Evolutionary conservation across 1,140 invertebrate genomes (phyloP), one percentile per base, ranked within the genome.

Genomic region (Acyrthosiphon pisum): DNA sequence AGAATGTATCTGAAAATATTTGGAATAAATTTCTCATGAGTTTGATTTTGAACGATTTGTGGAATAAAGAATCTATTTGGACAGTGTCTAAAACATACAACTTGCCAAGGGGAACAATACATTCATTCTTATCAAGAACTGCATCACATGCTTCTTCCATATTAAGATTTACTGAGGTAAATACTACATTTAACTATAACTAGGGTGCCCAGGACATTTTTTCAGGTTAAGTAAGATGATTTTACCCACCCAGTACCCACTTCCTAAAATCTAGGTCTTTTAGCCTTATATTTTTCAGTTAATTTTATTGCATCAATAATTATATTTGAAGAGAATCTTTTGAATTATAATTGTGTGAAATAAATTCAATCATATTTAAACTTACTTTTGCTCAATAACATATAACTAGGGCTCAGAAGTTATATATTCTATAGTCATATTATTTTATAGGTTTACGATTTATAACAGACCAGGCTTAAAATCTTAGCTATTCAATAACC

Each of bases 1-100:
- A 93, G 93, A 91, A 87, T 60, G 26, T 93, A 46, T 94, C 96
- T 30, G 95, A 96, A 94, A 95, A 94, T 37, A 95, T 97, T 6
- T 94, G 97, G 56, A 96, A 97, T 94, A 96, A 98, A 93, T 98
- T 99, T 95, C 99, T 98, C 94, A 95, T 98, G 87, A 97, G 98
- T 18, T 95, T 99, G 86, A 98, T 99, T 95, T 95, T 99, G 56
- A 96, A 97, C 94, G 97, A 98, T 94, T 95, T 99, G 3, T 98
- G 98, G 97, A 96, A 97, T 93, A 96, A 97, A 94, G 95, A 96
- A 94, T 96, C 97, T 2, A 95, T 98, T 18, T 97, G 97, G 95
- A 95, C 95, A 50, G 97, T 99, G 0, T 96, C 98, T 1, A 95
- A 97, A 76, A 97, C 97, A 95, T 99, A 96, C 95, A 94, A 95